Evolutionary conservation across 2,113 vertebrate genomes (phyloP).

Genomic region (Damaliscus lunatus): DNA sequence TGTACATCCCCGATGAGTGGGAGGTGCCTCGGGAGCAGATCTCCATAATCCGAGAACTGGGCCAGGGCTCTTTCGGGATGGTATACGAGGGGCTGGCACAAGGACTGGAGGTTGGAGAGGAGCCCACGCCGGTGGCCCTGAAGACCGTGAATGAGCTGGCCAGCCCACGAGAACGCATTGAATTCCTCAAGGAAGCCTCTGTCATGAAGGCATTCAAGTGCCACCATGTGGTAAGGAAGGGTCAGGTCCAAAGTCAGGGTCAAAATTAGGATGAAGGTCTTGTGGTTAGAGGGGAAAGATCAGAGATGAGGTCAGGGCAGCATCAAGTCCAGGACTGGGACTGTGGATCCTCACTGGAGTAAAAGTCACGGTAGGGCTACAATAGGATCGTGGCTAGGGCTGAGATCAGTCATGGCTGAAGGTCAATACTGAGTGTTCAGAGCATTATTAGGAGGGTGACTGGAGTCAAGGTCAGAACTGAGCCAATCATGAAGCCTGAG

Average conservation of each 20-base stretch:
- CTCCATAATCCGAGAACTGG: constrained; percentile 83
- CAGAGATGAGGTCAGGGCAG: neutral
- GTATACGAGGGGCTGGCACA: constrained; percentile 83
- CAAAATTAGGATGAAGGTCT: neutral
- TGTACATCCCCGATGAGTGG: constrained; percentile 86
- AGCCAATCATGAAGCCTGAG: neutral
- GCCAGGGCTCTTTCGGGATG: constrained; percentile 88
- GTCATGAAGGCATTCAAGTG: constrained; percentile 89
- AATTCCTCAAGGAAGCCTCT: constrained; percentile 88
- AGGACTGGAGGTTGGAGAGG: constrained; percentile 74
- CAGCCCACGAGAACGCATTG: constrained; percentile 81
- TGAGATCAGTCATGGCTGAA: neutral
- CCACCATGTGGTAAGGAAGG: constrained; percentile 83
- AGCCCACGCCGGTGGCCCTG: constrained; percentile 82
- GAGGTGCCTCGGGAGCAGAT: constrained; percentile 85
- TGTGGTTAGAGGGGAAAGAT: neutral
- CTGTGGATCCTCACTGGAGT: neutral
- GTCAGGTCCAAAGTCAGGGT: accelerated
- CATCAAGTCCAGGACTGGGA: neutral
- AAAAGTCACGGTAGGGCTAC: neutral
- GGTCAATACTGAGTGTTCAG: neutral
- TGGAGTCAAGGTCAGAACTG: neutral
- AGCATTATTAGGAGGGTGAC: neutral
- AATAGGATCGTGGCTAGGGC: neutral
- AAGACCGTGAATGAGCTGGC: constrained; percentile 87